These are phyloP conservation scores for Sycophaga agraensis DNA, from an alignment of 1,140 invertebrate genomes.

Conservation along the genomic window DNA sequence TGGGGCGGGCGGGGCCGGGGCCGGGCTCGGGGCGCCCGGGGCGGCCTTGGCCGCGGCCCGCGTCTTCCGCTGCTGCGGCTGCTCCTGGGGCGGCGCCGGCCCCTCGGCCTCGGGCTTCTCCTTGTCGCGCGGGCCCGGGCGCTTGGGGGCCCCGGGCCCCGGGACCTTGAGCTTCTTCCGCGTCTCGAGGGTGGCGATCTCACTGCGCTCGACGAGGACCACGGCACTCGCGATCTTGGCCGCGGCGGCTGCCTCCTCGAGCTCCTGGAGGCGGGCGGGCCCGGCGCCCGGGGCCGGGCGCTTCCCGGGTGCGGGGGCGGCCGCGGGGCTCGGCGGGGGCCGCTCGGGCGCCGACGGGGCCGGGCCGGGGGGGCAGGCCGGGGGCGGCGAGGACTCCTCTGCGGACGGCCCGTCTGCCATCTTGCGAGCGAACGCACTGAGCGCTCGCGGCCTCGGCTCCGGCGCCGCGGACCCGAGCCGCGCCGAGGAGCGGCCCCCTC, in stretches of 20 bases:
- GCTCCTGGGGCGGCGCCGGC: neutral
- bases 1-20: constrained; percentile 68
- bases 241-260: neutral
- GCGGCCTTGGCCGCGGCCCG: neutral
- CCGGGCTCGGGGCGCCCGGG: constrained; percentile 52
- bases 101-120: neutral
- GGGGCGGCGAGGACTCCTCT: constrained; percentile 32
- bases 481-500: neutral
- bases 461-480: neutral
- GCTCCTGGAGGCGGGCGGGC: neutral
- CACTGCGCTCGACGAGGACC: constrained; percentile 25
- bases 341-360: constrained; percentile 39
- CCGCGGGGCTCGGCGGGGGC: constrained; percentile 35
- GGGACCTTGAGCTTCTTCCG: constrained; percentile 10
- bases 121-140: neutral
- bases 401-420: constrained; percentile 51
- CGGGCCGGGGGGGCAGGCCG: constrained; percentile 7
- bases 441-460: neutral
- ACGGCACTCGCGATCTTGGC: constrained; percentile 26
- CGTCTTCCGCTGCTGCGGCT: neutral
- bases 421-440: constrained; percentile 46
- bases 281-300: neutral
- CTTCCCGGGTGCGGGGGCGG: constrained; percentile 31
- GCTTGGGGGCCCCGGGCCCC: no score
- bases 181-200: constrained; percentile 15